phyloP scores from a whole-genome alignment of 2,888 invertebrate genomes.

The Brenthis ino region DNA sequence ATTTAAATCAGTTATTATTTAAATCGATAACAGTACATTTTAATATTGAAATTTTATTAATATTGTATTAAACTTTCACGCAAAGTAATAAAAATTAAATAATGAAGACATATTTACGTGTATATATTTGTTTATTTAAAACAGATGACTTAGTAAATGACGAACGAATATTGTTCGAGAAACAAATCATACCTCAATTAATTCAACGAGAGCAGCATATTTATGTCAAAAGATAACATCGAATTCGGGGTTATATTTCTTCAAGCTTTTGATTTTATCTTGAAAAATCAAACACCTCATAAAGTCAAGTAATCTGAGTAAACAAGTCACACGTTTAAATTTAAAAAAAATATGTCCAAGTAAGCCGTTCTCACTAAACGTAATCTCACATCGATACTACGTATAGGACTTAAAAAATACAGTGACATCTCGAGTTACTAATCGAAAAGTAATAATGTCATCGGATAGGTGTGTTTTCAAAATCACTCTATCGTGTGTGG shows the following conservation, averaged over 20 bases:
- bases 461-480: constrained; percentile 59
- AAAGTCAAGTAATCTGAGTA: constrained; percentile 52
- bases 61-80: constrained; percentile 27
- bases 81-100: constrained; percentile 25
- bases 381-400: constrained; percentile 19
- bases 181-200: constrained; percentile 13
- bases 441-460: constrained; percentile 45
- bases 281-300: constrained; percentile 49
- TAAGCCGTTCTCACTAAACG: constrained; percentile 41
- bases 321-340: constrained; percentile 57
- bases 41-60: constrained; percentile 31
- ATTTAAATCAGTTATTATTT: constrained; percentile 35
- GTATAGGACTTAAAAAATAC: constrained; percentile 44
- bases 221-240: constrained; percentile 21
- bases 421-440: constrained; percentile 65
- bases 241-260: constrained; percentile 12
- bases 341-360: constrained; percentile 57
- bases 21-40: constrained; percentile 31
- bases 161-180: not conserved
- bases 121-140: constrained; percentile 1
- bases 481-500: constrained; percentile 70
- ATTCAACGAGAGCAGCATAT: constrained; percentile 14
- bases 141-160: not conserved
- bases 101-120: constrained; percentile 29
- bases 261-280: constrained; percentile 28